Base-by-base conservation (phyloP, 2,888 invertebrate genomes). In the Catocala nupta region DNA sequence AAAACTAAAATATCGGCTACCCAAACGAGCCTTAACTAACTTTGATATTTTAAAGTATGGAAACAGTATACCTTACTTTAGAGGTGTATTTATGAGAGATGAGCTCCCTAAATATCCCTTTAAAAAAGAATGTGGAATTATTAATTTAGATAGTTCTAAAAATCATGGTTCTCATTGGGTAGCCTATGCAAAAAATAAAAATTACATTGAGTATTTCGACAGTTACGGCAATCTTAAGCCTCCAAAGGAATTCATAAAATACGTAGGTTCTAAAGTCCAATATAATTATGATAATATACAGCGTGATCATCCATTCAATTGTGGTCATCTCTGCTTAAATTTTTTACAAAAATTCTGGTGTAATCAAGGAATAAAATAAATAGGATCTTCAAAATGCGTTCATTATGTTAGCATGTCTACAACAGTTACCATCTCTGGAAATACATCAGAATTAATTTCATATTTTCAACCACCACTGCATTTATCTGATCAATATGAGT, bases 171-270 rank as follows among this genome's bases (percentile, higher is more conserved):
- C 84, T 51, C 43, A 89, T 76, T 84, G 87, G 86, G 78, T 84
- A 71, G 77, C 82, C 56, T 87, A 84, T 69, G 77, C 65, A 43
- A 87, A 87, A 74, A 63, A 71, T 4, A 70, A 71, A 39, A 62
- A 79, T 55, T 50, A 75, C 36, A 71, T 81, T 33, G 67, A 77
- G 51, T 89, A 87, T 70, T 88, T 81, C 73, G 86, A 88, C 63
- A 84, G 83, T 59, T 88, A 84, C 67, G 86, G 86, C 6, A 80
- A 87, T 69, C 68, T 85, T 33, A 71, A 72, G 55, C 85, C 84
- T 2, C 81, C 83, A 0, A 16, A 58, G 52, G 83, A 85, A 73
- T 51, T 83, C 8, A 66, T 80, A 12, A 74, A 74, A 16, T 84
- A 84, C 16, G 54, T 59, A 73, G 33, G 68, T 8, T 49, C 33